Base-by-base conservation (phyloP, 1,140 invertebrate genomes). In the Cotesia vestalis region DNA sequence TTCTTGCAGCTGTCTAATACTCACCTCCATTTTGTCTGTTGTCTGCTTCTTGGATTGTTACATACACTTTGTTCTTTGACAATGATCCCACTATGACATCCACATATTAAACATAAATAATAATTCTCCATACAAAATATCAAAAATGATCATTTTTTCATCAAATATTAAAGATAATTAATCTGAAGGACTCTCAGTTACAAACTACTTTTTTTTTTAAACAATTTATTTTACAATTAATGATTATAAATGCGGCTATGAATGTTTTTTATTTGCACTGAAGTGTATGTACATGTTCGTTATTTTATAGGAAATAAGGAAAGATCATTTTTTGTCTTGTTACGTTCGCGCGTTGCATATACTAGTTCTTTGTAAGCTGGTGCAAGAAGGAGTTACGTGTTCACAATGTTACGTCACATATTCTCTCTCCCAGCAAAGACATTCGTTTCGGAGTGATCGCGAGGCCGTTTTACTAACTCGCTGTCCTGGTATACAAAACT, bases 1-100 rank as follows among this genome's bases (percentile, higher is more conserved):
- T 78, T 60, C 55, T 14, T 59, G 78, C 78, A 79, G 77, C 77
- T 80, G 78, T 75, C 74, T 66, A 51, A 60, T 66, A 38, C n/a
- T 53, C 6, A 59, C n/a, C 34, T 38, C 14, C 20, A 63, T 14
- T 38, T 40, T n/a, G 40, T 34, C 36, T 8, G 12, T 66, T 40
- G 14, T 66, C 38, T n/a, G 34, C 38, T 66, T 52, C 38, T 52
- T 55, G 53, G 14, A 14, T 66, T 52, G 38, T 36, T 40, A 17
- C 38, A 61, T 61, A 5, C 59, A 34, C 17, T 36, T 34, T 36
- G 61, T 63, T 36, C 27, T 36, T 36, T 40, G 12, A 36, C n/a
- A 63, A 63, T 34, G 38, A 63, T 14, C 38, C 59, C 1, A 20
- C 12, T n/a, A 63, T 63, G 5, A 27, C 12, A 63, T n/a, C 34